These are phyloP conservation scores for Andrena bicolor DNA, from an alignment of 2,888 invertebrate species.

Conservation along the genomic window DNA sequence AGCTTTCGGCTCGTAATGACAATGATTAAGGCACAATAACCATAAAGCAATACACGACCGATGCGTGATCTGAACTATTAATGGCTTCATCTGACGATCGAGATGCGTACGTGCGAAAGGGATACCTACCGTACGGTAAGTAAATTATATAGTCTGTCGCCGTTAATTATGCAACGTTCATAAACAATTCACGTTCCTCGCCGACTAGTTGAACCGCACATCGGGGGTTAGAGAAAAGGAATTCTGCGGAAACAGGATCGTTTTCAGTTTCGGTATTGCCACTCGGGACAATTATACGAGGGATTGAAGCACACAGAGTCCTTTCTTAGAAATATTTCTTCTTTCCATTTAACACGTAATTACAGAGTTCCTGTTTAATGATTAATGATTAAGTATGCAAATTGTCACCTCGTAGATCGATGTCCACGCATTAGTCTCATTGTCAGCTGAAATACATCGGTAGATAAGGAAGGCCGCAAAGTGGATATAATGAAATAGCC, in stretches of 20 bases:
- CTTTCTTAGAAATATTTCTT: not conserved
- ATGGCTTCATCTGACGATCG: conserved; percentile 58
- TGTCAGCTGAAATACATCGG: not conserved
- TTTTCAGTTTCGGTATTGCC: not conserved
- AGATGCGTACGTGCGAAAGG: conserved; percentile 27
- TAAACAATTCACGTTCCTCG: conserved; percentile 29
- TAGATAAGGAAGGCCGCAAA: not conserved
- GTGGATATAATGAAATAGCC: conserved; percentile 18
- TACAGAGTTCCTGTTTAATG: not conserved
- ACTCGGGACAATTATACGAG: conserved; percentile 1
- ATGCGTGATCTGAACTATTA: conserved; percentile 55
- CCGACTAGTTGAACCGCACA: not conserved
- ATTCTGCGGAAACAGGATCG: conserved; percentile 1
- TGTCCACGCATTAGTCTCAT: conserved; percentile 1
- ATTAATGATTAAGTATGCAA: conserved; percentile 48
- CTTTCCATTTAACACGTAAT: conserved; percentile 1
- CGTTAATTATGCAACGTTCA: conserved; percentile 36
- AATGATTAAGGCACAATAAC: conserved; percentile 59
- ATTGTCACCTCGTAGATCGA: conserved; percentile 32
- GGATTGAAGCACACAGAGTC: not conserved
- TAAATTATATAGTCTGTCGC: conserved; percentile 47
- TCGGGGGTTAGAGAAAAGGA: not conserved
- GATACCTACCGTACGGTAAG: conserved; percentile 18
- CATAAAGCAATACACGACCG: conserved; percentile 48
- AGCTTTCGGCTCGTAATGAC: conserved; percentile 54